Conservation (phyloP, 2,113 vertebrate genomes). For the Daboia siamensis region DNA sequence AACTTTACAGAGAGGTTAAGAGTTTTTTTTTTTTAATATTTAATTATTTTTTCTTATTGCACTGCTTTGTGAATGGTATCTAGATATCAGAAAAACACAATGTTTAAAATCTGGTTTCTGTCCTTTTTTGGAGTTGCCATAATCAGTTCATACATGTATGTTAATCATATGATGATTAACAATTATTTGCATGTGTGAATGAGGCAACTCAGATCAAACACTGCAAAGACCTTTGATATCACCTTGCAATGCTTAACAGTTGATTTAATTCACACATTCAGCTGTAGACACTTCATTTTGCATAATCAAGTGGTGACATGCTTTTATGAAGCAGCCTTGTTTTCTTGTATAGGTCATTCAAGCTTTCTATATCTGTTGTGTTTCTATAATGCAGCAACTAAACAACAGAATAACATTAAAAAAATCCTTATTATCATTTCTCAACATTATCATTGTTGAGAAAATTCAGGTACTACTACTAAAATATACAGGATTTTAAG, state of each 20-base stretch:
- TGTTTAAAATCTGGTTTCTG: not conserved
- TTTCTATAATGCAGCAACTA: not conserved
- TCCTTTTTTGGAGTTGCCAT: not conserved
- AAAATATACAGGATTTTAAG: not conserved
- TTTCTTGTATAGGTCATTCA: not conserved
- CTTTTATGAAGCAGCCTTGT: not conserved
- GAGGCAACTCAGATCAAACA: constrained; percentile 3
- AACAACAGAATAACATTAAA: not conserved
- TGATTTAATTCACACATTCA: not conserved
- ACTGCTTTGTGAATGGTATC: not conserved
- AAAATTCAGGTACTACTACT: not conserved
- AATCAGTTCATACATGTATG: not conserved
- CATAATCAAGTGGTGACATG: not conserved
- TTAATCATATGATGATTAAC: not conserved
- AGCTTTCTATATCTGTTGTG: not conserved
- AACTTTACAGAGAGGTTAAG: not conserved
- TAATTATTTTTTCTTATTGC: not conserved
- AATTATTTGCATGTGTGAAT: constrained; percentile 9
- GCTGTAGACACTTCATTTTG: not conserved
- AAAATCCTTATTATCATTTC: not conserved
- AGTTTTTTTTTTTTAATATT: not conserved
- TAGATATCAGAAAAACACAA: not conserved
- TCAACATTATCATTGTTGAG: not conserved
- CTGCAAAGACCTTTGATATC: not conserved
- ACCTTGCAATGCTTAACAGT: not conserved